Evolutionary conservation across 2,113 vertebrate genomes (phyloP).

Genomic region (Oryctolagus cuniculus): DNA sequence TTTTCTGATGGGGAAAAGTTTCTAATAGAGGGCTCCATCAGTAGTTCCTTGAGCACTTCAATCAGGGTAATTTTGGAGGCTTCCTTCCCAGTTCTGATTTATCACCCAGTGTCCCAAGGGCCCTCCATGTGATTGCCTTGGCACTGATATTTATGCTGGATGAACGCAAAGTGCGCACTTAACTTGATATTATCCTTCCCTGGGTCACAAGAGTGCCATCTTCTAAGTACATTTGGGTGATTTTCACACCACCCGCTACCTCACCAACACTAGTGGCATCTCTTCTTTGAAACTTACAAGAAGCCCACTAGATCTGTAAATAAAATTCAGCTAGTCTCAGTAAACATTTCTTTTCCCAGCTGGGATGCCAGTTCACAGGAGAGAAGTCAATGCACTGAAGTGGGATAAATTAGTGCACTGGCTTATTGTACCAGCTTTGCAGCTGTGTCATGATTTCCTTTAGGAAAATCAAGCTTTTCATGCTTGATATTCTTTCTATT

Average conservation of each 20-base stretch:
- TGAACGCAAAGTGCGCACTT: slow-evolving; percentile 74
- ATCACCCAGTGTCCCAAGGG: slow-evolving; percentile 74
- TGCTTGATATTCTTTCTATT: slow-evolving; percentile 64
- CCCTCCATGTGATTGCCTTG: slow-evolving; percentile 78
- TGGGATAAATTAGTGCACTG: slow-evolving; percentile 61
- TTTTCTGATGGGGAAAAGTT: slow-evolving; percentile 75
- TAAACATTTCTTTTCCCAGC: slow-evolving; percentile 71
- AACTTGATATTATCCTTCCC: slow-evolving; percentile 68
- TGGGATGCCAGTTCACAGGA: slow-evolving; percentile 64
- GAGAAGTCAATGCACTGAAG: slow-evolving; percentile 56
- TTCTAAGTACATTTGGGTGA: slow-evolving; percentile 76
- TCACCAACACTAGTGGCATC: slow-evolving; percentile 45
- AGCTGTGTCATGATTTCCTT: slow-evolving; percentile 72
- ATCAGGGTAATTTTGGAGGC: slow-evolving; percentile 76
- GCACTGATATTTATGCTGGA: slow-evolving; percentile 69
- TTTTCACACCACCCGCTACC: slow-evolving; percentile 58
- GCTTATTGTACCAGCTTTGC: slow-evolving; percentile 56
- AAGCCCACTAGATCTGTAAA: slow-evolving; percentile 55
- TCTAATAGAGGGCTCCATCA: slow-evolving; percentile 67
- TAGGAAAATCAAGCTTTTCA: slow-evolving; percentile 66
- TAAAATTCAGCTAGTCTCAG: slow-evolving; percentile 70
- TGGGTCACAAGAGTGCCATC: slow-evolving; percentile 71
- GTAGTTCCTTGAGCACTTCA: slow-evolving; percentile 55
- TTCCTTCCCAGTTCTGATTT: slow-evolving; percentile 79
- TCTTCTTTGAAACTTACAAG: slow-evolving; percentile 68